Evolutionary conservation across 1,140 invertebrate species (phyloP), one percentile per base, ranked within the genome.

Genomic region (Heliconius hewitsoni): DNA sequence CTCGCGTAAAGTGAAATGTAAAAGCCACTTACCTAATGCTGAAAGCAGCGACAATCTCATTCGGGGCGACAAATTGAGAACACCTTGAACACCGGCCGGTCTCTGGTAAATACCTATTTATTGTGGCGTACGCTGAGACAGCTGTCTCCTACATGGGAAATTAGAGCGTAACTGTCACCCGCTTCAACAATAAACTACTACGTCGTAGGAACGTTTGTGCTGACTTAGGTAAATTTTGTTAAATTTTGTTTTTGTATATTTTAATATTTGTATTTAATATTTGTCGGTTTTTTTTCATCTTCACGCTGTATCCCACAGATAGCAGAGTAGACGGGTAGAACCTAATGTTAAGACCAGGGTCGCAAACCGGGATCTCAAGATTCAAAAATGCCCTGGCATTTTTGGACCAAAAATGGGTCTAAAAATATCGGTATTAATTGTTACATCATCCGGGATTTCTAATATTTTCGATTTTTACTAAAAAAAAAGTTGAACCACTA

Each of bases 21-120:
- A 91, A 89, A 91, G 90, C 88, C 90, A 91, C 89, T 92, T 89
- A 88, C 86, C 85, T 89, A 90, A 89, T 89, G 88, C 89, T 86
- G 87, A 89, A 90, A 90, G 89, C 87, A 88, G 87, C 85, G 89
- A 93, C 91, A 92, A 92, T 90, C 88, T 92, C 89, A 92, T 92
- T 91, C 86, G 76, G 84, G 75, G 83, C 90, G 90, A 93, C 92
- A 93, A 93, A 93, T 93, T 91, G 90, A 86, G 86, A 89, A 90
- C 92, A 91, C 87, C 89, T 92, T 91, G 89, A 83, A 85, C 84
- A 89, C 83, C 80, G 77, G 72, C 75, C 80, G 80, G 27, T 85
- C 84, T 82, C 89, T 86, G 88, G 85, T 90, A 90, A 91, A 89
- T 87, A 91, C 84, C 89, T 91, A 89, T 93, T 91, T 91, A 89